Conservation (phyloP, 2,113 vertebrate species). For the Meleagris gallopavo region DNA sequence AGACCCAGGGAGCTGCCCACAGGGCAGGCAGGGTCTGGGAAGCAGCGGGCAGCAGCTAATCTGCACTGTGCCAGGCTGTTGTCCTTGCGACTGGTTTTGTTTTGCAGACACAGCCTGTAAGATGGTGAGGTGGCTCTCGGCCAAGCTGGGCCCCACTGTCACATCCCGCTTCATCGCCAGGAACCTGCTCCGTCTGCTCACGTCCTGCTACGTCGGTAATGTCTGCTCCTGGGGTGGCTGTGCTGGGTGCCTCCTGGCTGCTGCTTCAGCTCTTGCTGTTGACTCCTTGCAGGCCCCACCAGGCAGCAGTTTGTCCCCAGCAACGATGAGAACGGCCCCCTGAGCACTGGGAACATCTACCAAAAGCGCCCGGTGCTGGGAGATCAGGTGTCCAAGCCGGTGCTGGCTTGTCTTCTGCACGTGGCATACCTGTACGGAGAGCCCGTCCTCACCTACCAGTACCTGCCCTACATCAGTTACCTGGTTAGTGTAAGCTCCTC, state of each 20-base stretch:
- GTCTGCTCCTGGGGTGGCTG: background rate
- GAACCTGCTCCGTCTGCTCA: conserved; percentile 94
- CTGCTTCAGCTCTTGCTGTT: background rate
- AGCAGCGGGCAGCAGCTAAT: conserved; percentile 47
- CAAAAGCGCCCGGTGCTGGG: conserved; percentile 90
- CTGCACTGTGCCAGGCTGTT: background rate
- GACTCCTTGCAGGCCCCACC: conserved; percentile 80
- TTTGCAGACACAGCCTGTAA: conserved; percentile 94
- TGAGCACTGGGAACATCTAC: conserved; percentile 87
- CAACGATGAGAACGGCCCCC: conserved; percentile 78
- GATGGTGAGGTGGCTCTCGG: conserved; percentile 94
- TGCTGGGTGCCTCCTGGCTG: background rate
- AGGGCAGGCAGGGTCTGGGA: background rate
- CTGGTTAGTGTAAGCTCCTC: conserved; percentile 84
- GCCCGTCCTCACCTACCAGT: conserved; percentile 97
- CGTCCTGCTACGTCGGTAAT: conserved; percentile 93
- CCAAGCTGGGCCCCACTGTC: conserved; percentile 94
- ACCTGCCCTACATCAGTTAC: conserved; percentile 97
- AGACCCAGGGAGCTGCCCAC: background rate
- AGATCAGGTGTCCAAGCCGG: conserved; percentile 88
- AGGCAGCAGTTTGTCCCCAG: conserved; percentile 89
- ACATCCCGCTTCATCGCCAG: conserved; percentile 92
- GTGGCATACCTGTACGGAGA: conserved; percentile 95
- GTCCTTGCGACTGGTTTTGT: conserved; percentile 33
- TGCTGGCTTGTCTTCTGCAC: conserved; percentile 92